Base-by-base conservation (phyloP, 2,888 invertebrate species). In the Shargacucullia verbasci region DNA sequence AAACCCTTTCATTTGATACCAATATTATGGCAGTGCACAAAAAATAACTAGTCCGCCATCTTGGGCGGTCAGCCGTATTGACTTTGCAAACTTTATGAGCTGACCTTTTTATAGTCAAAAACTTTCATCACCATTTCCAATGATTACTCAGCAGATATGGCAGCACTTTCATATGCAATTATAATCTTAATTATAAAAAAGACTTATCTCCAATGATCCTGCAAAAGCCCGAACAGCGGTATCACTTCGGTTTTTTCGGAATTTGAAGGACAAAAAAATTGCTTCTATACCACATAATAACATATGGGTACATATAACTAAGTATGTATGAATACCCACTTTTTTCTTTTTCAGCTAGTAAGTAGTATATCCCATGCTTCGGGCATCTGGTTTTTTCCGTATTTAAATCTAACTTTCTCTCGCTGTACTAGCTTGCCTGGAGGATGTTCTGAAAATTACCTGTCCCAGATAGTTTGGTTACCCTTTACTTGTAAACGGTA, bases 81-180 rank as follows among this genome's bases (percentile, higher is more conserved):
- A n/a, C n/a, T n/a, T n/a, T n/a, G n/a, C n/a, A n/a, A n/a, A n/a
- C n/a, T n/a, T n/a, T 44, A 27, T 4, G 13, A 7, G 1, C 14
- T 12, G 34, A 15, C 40, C 15, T 43, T 15, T 15, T 49, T 12
- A 38, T 33, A 49, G 4, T 41, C 49, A 13, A 15, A 39, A 49
- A 35, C 44, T 49, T 35, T 57, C 49, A 34, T 57, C 34, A 29
- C 12, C 27, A 15, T 40, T 11, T 31, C 15, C 10, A 12, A 37
- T 12, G 12, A 44, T 56, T 48, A 44, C 20, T 44, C 38, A 48
- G 29, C 43, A 38, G 10, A 48, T 43, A 0, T 37, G n/a, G 4
- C 9, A 37, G 14, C 11, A 37, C 38, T 39, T 39, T 47, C 53
- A 44, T 44, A 44, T 43, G 37, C 11, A 45, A 45, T 49, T 57